A percentile compares a stretch with the other conserved stretches of the same genome.
Conservation (phyloP, 2,888 invertebrate species). For the Cerceris rybyensis region DNA sequence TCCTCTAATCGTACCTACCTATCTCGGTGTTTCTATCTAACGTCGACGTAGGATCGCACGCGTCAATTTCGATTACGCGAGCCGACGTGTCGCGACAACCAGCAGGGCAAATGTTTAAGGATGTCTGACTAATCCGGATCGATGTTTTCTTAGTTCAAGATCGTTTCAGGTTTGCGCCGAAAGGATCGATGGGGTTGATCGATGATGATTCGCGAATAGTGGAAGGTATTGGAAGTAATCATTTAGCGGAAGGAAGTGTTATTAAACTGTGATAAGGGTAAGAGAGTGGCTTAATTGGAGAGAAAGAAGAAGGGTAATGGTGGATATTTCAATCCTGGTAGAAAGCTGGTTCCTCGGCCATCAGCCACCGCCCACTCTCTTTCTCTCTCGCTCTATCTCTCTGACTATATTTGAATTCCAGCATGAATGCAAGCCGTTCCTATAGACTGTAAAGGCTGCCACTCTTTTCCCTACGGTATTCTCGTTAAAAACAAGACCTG, state of each 20-base stretch:
- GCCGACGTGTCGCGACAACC: slow-evolving; percentile 52
- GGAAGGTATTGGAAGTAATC: no score
- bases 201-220: slow-evolving; percentile 9
- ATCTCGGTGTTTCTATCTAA: slow-evolving; percentile 37
- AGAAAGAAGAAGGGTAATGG: neutral
- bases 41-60: slow-evolving; percentile 35
- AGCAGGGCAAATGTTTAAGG: slow-evolving; percentile 59
- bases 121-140: slow-evolving; percentile 51
- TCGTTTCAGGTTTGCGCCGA: neutral
- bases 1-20: slow-evolving; percentile 44
- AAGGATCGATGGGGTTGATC: neutral
- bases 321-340: slow-evolving; percentile 22
- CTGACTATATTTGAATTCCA: slow-evolving; percentile 33
- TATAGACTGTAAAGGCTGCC: slow-evolving; percentile 1
- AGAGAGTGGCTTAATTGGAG: neutral
- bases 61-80: slow-evolving; percentile 39
- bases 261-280: no score
- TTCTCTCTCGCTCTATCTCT: slow-evolving; percentile 3
- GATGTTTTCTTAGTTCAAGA: slow-evolving; percentile 49
- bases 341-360: neutral
- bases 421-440: slow-evolving; percentile 3
- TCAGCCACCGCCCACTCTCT: slow-evolving; percentile 1
- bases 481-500: neutral
- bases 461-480: neutral
- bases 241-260: no score